These are phyloP conservation scores for Agrochola macilenta DNA, from an alignment of 2,888 invertebrate genomes.

Conservation along the genomic window DNA sequence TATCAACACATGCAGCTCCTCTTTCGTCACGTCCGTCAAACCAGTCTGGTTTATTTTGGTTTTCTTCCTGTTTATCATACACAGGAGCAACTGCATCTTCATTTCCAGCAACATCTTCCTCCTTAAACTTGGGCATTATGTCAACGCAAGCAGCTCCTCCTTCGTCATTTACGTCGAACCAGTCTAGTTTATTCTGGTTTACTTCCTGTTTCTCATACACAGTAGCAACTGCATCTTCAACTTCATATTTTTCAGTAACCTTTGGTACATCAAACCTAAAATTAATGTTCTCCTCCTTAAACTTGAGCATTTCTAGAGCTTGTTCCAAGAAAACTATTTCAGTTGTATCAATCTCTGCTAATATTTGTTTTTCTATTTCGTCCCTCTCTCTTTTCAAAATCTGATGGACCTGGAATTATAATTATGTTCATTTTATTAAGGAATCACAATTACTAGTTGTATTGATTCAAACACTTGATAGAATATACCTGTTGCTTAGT, in stretches of 20 bases:
- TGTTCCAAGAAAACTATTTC: slow-evolving; percentile 96
- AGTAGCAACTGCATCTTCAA: slow-evolving; percentile 72
- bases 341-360: slow-evolving; percentile 93
- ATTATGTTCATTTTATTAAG: neutral
- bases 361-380: slow-evolving; percentile 92
- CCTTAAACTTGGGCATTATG: slow-evolving; percentile 52
- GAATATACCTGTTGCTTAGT: slow-evolving; percentile 91
- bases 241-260: slow-evolving; percentile 62
- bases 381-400: slow-evolving; percentile 94
- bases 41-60: slow-evolving; percentile 84
- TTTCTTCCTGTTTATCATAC: slow-evolving; percentile 79
- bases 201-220: slow-evolving; percentile 81
- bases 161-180: slow-evolving; percentile 86
- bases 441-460: too few relatives aligned
- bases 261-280: slow-evolving; percentile 68
- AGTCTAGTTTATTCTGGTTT: slow-evolving; percentile 82
- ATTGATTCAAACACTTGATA: neutral
- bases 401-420: slow-evolving; percentile 89
- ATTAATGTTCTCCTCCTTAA: slow-evolving; percentile 85
- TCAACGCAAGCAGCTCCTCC: slow-evolving; percentile 82
- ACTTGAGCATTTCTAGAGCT: slow-evolving; percentile 93
- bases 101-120: slow-evolving; percentile 18
- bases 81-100: slow-evolving; percentile 73
- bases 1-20: slow-evolving; percentile 81
- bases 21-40: slow-evolving; percentile 85